Evolutionary conservation across 1,140 invertebrate genomes (phyloP).

Genomic region (Habropoda laboriosa): DNA sequence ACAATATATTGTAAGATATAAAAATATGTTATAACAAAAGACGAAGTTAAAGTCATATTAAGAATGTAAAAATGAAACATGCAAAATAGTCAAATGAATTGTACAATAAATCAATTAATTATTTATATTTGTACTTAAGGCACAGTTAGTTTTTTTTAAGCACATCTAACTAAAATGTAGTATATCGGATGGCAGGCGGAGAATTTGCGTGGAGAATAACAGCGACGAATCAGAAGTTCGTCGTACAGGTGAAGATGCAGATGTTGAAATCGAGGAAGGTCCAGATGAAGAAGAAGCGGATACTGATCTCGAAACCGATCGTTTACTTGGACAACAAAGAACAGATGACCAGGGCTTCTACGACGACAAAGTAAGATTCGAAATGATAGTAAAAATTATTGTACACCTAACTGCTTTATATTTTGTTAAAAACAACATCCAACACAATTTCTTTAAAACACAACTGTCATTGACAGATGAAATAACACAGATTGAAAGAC

Average conservation of each 20-base stretch:
- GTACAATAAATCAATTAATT: background rate
- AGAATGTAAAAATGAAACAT: background rate
- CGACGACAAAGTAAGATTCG: conserved; percentile 88
- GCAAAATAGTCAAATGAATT: background rate
- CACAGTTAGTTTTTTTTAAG: conserved; percentile 58
- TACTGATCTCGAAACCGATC: conserved; percentile 94
- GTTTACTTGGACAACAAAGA: conserved; percentile 92
- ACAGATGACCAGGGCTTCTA: conserved; percentile 95
- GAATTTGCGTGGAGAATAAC: conserved; percentile 77
- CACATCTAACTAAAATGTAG: conserved; percentile 81
- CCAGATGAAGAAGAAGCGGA: conserved; percentile 89
- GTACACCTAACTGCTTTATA: background rate
- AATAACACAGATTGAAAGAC: background rate
- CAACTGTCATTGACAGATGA: background rate
- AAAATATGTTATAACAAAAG: too few species aligned
- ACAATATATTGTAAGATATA: too few species aligned
- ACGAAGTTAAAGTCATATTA: background rate
- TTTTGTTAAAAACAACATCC: conserved; percentile 6
- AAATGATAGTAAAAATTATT: background rate
- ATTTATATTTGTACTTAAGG: background rate
- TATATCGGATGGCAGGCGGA: conserved; percentile 80
- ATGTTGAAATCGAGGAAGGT: conserved; percentile 77
- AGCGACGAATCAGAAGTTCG: conserved; percentile 78
- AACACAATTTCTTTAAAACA: conserved; percentile 1
- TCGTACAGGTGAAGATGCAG: conserved; percentile 73